These are phyloP conservation scores for Casuarius casuarius DNA, from an alignment of 2,113 vertebrate species.

Conservation along the genomic window DNA sequence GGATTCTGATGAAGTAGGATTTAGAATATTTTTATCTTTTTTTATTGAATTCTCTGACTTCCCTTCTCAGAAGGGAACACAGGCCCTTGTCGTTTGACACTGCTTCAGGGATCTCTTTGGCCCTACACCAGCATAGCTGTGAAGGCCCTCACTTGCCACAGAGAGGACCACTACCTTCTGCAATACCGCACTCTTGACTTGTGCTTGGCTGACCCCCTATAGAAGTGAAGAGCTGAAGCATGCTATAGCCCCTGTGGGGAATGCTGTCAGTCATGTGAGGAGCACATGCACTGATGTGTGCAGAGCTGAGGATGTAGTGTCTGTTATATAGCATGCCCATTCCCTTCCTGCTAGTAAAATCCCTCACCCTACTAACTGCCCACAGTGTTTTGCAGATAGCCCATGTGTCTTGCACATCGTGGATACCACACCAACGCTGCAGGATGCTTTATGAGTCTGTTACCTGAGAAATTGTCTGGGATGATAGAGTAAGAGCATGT, in stretches of 20 bases:
- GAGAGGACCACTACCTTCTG: background rate
- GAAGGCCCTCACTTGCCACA: background rate
- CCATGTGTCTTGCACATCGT: background rate
- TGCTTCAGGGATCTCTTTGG: background rate
- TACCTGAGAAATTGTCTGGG: background rate
- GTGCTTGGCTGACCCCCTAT: background rate
- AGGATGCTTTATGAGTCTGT: background rate
- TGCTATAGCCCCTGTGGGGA: background rate
- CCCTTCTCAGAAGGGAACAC: background rate
- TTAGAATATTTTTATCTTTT: background rate
- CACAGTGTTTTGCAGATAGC: background rate
- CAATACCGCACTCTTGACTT: background rate
- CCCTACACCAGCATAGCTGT: background rate
- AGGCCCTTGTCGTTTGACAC: background rate
- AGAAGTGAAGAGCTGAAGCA: background rate
- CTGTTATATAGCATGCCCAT: fast-evolving
- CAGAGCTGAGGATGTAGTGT: background rate
- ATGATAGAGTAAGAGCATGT: background rate
- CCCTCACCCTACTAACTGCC: background rate
- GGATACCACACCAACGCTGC: background rate
- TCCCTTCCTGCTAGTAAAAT: background rate
- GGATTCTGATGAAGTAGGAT: background rate
- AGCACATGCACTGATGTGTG: background rate
- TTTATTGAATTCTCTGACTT: background rate
- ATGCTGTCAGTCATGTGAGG: background rate